Base-by-base conservation (phyloP, 2,888 invertebrate species). In the Meteorus cinctellus region DNA sequence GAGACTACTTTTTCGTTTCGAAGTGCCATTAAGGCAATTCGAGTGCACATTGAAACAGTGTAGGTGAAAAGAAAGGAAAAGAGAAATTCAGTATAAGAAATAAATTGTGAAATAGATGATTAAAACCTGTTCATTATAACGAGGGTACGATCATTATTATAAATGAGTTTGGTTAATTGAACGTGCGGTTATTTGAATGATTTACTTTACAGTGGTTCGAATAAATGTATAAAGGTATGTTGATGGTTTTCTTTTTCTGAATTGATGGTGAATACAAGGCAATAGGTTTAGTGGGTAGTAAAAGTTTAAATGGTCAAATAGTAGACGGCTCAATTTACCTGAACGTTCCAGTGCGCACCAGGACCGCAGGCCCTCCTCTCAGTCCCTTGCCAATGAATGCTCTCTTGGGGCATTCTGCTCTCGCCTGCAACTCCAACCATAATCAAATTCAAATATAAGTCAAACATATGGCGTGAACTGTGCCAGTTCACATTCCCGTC, bases 321-420 rank as follows among this genome's bases (percentile, higher is more conserved):
- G 72, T 72, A 70, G 55, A 74, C 65, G 66, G 71, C 68, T 69
- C 29, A 77, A 81, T 79, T 75, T 91, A 93, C 93, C 92, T 94
- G 94, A 82, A 95, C 95, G 88, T 95, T 95, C 95, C 95, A 95
- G 90, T 95, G 94, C 85, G 95, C 95, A 80, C 95, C 95, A 80
- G 95, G 88, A 75, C 83, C 89, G 81, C 88, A 89, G 78, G 89
- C 86, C 84, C 89, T 86, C 83, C 89, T 87, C 82, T 89, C 89
- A 80, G 89, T 89, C 80, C 89, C 89, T 80, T 89, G 89, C 86
- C 87, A 89, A 77, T 89, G 87, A 75, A 86, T 82, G 81, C 87
- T 88, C 83, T 87, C 89, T 81, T 89, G 88, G 80, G 87, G 88
- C 89, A 89, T 89, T 80, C 84, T 88, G 86, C 78, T 76, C 81